Evolutionary conservation across 2,113 vertebrate species (phyloP).

Genomic region (Callipepla squamata): DNA sequence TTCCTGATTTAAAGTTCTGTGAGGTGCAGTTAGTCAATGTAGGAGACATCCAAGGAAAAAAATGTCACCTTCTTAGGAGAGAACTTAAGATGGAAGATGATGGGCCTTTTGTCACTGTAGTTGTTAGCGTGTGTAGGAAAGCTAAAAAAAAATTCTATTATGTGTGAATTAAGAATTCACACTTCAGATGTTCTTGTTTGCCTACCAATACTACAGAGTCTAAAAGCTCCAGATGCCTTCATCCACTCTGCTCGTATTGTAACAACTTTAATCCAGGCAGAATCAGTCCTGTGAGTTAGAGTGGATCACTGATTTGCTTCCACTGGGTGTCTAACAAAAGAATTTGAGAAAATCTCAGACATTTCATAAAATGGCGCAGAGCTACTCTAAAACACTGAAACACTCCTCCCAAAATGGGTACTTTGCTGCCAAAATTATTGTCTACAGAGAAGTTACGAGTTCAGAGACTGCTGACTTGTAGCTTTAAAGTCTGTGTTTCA

Average conservation of each 20-base stretch:
- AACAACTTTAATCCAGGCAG: not conserved
- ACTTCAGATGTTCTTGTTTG: not conserved
- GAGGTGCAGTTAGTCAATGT: not conserved
- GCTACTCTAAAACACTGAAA: not conserved
- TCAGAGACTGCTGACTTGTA: not conserved
- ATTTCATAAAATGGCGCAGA: not conserved
- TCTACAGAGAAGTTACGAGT: not conserved
- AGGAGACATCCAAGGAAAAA: not conserved
- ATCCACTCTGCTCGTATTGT: not conserved
- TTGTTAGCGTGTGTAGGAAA: not conserved
- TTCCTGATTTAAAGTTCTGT: not conserved
- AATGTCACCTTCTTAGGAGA: not conserved
- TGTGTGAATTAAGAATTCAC: not conserved
- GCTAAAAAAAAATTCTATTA: not conserved
- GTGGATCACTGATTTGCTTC: not conserved
- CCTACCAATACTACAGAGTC: not conserved
- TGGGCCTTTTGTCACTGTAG: not conserved
- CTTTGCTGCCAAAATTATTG: not conserved
- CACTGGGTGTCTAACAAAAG: not conserved
- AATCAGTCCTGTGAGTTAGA: not conserved
- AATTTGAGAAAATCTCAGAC: not conserved
- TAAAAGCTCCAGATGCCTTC: not conserved
- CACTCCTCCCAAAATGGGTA: fast-evolving
- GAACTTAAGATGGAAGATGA: not conserved
- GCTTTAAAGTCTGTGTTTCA: not conserved